Base-by-base conservation (phyloP, 2,797 vertebrate genomes). In the Clarias pachynema region DNA sequence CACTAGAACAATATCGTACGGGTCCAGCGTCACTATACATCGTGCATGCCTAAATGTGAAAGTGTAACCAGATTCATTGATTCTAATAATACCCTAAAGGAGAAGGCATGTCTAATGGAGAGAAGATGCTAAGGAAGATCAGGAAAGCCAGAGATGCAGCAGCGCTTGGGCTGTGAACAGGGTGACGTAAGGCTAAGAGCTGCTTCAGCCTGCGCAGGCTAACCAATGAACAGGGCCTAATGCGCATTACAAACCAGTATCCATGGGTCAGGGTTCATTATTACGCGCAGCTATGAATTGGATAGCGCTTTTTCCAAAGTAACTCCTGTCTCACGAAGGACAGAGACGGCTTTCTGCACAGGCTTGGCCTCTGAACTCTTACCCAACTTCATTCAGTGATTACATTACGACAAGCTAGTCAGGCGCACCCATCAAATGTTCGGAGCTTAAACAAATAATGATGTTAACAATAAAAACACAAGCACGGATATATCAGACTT, bases 111-210 rank as follows among this genome's bases (percentile, higher is more conserved):
- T 2, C 0, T 26, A 37, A 85, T 29, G n/a, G 7, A 40, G 62
- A 68, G 18, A 81, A 12, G 1, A 2, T 22, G 20, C 5, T 24
- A 8, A 24, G 14, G 72, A 2, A 70, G 65, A 5, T 59, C 16
- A 53, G 65, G 14, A 15, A 72, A 62, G 31, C 81, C 53, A 4
- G 24, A 62, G 68, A 59, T 59, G 31, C 57, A 62, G 75, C 57
- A 72, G 63, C 29, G 20, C 81, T 83, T 4, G 22, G 8, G 82
- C 80, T 74, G 44, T 44, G 85, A 85, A 79, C 86, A 84, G 84
- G 85, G 87, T 90, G 89, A 90, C 89, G 89, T 90, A 82, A 89
- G 85, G 79, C 84, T 82, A 66, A 60, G 86, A 73, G 86, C 84
- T 78, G 16, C 77, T 84, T 73, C 68, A 85, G 84, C 82, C 84